Conservation (phyloP, 2,888 invertebrate genomes). For the Ischnura elegans region DNA sequence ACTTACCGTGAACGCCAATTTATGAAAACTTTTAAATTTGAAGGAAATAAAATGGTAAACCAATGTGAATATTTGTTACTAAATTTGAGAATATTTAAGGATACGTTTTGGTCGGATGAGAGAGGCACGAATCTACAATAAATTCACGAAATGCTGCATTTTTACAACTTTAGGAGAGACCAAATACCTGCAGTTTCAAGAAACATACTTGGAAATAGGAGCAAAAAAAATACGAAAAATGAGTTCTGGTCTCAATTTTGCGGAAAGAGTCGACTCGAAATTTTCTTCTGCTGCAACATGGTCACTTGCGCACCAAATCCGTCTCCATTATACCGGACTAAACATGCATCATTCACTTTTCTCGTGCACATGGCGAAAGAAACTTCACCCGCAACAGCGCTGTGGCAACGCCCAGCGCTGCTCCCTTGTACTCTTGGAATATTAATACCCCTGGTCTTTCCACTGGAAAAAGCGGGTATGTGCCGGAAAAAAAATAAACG, state of each 20-base stretch:
- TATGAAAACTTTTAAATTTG: no score
- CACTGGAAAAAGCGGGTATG: not conserved
- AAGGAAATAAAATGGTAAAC: no score
- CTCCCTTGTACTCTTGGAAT: not conserved
- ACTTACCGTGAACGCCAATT: no score
- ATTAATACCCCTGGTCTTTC: not conserved
- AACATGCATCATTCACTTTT: not conserved
- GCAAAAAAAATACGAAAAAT: no score
- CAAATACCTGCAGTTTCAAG: no score
- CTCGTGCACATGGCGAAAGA: not conserved
- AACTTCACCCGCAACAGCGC: not conserved
- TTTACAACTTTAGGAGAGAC: no score
- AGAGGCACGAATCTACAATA: no score
- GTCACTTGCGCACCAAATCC: not conserved
- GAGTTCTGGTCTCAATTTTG: not conserved
- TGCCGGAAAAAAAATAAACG: not conserved
- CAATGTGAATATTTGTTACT: no score
- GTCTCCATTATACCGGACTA: not conserved
- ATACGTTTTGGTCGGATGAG: no score
- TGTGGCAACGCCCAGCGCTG: not conserved
- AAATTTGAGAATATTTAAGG: no score
- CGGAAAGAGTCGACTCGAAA: not conserved
- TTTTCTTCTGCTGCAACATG: not conserved
- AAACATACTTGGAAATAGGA: no score
- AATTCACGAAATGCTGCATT: no score